phyloP scores from a whole-genome alignment of 2,797 vertebrate species.

The Notolepis coatsorum region DNA sequence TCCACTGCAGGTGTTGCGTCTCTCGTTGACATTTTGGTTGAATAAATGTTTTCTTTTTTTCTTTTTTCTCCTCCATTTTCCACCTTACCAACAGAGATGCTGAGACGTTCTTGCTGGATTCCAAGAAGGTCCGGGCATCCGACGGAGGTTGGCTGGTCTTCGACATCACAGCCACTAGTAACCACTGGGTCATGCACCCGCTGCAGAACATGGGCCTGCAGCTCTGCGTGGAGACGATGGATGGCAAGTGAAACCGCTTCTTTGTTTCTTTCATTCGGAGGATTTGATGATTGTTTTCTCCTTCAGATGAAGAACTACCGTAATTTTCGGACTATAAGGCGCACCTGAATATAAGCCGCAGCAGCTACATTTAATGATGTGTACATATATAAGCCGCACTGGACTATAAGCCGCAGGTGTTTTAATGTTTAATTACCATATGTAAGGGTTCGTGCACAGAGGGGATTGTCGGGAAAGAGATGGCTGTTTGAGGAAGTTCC shows the following conservation, averaged over 20 bases:
- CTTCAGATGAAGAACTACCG: no score
- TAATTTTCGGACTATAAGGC: no score
- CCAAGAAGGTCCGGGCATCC: constrained; percentile 89
- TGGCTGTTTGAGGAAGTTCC: no score
- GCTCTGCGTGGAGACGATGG: constrained; percentile 92
- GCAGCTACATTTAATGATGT: no score
- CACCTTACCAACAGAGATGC: constrained; percentile 86
- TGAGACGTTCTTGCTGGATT: constrained; percentile 94
- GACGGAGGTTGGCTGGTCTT: constrained; percentile 98
- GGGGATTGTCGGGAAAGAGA: no score
- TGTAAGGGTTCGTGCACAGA: no score
- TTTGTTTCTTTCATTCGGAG: not conserved
- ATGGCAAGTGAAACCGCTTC: constrained; percentile 84
- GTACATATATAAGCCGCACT: no score
- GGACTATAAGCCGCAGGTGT: no score
- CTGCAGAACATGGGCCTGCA: constrained; percentile 98
- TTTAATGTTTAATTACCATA: no score
- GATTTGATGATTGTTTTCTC: not conserved
- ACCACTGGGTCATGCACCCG: constrained; percentile 98
- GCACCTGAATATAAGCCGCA: no score
- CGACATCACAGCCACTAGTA: constrained; percentile 98
- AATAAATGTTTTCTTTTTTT: not conserved
- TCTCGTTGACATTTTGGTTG: not conserved
- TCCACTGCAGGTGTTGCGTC: no score
- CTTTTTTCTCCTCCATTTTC: not conserved